These are phyloP conservation scores for Falco columbarius DNA, from an alignment of 2,797 vertebrate species.

Conservation along the genomic window DNA sequence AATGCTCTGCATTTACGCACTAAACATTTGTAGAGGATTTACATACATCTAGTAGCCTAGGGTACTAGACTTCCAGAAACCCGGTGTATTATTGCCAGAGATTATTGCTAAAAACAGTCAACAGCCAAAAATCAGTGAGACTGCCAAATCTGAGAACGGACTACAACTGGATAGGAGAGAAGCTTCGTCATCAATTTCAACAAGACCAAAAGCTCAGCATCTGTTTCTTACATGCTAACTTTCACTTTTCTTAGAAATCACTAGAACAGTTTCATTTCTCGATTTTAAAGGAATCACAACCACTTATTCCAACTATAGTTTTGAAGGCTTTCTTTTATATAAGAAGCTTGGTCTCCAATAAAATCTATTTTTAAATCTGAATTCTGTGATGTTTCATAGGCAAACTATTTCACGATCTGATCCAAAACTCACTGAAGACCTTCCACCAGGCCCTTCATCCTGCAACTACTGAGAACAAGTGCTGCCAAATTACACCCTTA, in stretches of 20 bases:
- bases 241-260: background rate
- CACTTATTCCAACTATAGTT: background rate
- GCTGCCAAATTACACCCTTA: background rate
- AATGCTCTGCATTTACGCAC: background rate
- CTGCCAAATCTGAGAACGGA: background rate
- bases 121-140: background rate
- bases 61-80: background rate
- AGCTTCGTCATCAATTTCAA: background rate
- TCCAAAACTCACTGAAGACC: background rate
- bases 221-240: background rate
- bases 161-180: background rate
- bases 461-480: background rate
- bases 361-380: background rate
- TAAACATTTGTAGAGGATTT: background rate
- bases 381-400: background rate
- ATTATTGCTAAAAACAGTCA: background rate
- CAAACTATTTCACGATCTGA: background rate
- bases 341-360: background rate
- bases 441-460: background rate
- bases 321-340: fast-evolving
- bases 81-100: background rate
- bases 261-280: background rate
- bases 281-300: background rate
- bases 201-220: background rate
- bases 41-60: background rate